These are phyloP conservation scores for Rhagium mordax DNA, from an alignment of 2,888 invertebrate species.

Conservation along the genomic window DNA sequence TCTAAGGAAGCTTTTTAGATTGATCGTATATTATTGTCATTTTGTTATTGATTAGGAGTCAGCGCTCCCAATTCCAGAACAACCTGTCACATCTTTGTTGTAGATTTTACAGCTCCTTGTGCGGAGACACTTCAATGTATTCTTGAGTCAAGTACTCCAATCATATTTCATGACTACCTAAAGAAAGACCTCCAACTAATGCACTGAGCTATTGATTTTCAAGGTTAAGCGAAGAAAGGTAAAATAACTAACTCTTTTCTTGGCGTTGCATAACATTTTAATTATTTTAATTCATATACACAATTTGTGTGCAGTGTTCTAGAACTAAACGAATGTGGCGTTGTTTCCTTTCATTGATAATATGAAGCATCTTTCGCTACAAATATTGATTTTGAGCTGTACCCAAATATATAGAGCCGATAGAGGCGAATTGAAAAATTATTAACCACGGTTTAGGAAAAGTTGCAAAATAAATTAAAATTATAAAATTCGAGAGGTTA, in stretches of 20 bases:
- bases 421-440: no score
- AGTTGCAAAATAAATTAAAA: no score
- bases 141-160: conserved; percentile 5
- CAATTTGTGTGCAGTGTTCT: no score
- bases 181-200: conserved; percentile 9
- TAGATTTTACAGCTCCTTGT: conserved; percentile 14
- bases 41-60: conserved; percentile 22
- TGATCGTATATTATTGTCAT: not conserved
- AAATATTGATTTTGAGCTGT: no score
- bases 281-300: no score
- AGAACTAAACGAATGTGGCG: no score
- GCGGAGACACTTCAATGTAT: not conserved
- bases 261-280: no score
- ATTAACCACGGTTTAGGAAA: no score
- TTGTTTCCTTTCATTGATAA: no score
- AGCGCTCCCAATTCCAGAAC: conserved; percentile 12
- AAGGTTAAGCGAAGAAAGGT: conserved; percentile 31
- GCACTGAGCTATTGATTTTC: conserved; percentile 5
- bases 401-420: no score
- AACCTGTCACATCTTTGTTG: conserved; percentile 9
- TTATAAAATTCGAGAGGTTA: no score
- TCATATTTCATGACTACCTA: conserved; percentile 5
- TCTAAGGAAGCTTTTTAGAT: conserved; percentile 7
- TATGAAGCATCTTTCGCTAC: no score
- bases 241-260: not conserved